Evolutionary conservation across 2,113 vertebrate genomes (phyloP), one percentile per base, ranked within the genome.

Genomic region (Cyprinodon brontotheroides): DNA sequence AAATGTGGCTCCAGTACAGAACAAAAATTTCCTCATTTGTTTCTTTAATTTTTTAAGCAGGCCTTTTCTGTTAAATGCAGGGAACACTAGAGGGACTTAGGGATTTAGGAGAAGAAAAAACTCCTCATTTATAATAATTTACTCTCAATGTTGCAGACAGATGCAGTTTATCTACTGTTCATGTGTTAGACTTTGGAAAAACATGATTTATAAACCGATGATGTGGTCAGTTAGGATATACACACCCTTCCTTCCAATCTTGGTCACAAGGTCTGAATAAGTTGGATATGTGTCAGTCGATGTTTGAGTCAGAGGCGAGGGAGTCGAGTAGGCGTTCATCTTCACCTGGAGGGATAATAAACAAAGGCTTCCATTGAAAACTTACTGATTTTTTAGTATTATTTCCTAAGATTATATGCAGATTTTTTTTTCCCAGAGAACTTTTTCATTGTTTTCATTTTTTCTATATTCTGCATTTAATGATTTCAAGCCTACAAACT

Each of bases 261-360:
- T 10, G 11, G 66, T 73, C 41, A 82, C 59, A 0, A 68, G 38
- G 4, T 71, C 38, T 2, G 62, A 3, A 11, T 3, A 4, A 38
- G 37, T 47, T 60, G 70, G 3, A 4, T 10, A 5, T 0, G 37
- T 39, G 4, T 4, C 9, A 1, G 61, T 0, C 0, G 61, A 6
- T 10, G 11, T 12, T 12, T 14, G 36, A 3, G 36, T 40, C 17
- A 14, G 3, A 1, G 74, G 20, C 6, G 3, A 0, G 0, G 50
- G 12, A 13, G 68, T 63, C 5, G 3, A 0, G 5, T 7, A 0
- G 15, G 1, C 0, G 0, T 38, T 9, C 85, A 87, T 87, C 71
- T 14, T 75, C 66, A 74, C 13, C 37, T 57, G 3, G 36, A 68
- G 50, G 73, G 82, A 64, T 12, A 61, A 29, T 45, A 4, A n/a